These are phyloP conservation scores for Danaus chrysippus DNA, from an alignment of 2,888 invertebrate species.

Conservation along the genomic window DNA sequence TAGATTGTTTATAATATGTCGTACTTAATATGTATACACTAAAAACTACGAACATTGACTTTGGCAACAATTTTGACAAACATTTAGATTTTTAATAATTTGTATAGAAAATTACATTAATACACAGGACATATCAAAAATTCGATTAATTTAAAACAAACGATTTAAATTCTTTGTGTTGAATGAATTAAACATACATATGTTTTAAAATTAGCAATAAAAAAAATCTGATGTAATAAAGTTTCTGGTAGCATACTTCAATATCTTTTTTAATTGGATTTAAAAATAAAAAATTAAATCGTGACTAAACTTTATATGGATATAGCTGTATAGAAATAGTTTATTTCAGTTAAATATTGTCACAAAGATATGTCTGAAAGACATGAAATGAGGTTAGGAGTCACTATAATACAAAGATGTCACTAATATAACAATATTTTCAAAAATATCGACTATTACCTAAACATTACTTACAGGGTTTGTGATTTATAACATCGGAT, in stretches of 20 bases:
- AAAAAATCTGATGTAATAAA: neutral
- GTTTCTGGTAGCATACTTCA: neutral
- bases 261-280: neutral
- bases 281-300: neutral
- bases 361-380: neutral
- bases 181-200: too few relatives aligned
- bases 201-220: too few relatives aligned
- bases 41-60: neutral
- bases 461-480: too few relatives aligned
- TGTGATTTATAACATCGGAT: too few relatives aligned
- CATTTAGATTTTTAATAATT: neutral
- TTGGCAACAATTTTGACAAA: constrained; percentile 5
- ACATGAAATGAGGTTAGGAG: neutral
- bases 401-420: too few relatives aligned
- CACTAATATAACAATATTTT: too few relatives aligned
- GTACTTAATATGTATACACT: neutral
- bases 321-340: neutral
- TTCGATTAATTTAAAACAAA: too few relatives aligned
- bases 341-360: constrained; percentile 1
- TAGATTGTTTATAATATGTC: neutral
- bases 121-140: neutral
- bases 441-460: too few relatives aligned
- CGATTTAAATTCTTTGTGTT: too few relatives aligned
- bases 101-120: neutral
- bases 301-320: constrained; percentile 2